phyloP scores from a whole-genome alignment of 2,797 vertebrate species.

The Oceanodroma leucorhoa region DNA sequence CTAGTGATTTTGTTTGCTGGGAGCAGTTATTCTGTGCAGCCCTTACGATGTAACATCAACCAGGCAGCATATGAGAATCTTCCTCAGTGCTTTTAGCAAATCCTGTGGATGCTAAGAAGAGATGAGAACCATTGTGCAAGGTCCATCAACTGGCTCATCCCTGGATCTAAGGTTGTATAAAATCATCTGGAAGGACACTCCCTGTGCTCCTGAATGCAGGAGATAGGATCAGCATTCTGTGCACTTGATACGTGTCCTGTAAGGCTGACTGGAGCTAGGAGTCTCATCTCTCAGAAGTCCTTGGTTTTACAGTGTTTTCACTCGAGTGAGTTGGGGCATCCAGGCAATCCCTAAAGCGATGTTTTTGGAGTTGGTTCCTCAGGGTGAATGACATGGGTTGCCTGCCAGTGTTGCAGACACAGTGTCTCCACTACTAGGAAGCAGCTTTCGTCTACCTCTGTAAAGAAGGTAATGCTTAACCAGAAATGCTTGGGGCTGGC shows the following conservation, averaged over 20 bases:
- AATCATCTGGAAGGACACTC: neutral
- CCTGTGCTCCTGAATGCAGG: neutral
- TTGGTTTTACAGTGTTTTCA: neutral
- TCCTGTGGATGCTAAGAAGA: neutral
- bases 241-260: neutral
- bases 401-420: neutral
- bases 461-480: neutral
- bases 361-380: neutral
- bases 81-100: neutral
- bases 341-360: neutral
- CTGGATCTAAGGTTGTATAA: neutral
- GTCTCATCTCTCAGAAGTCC: neutral
- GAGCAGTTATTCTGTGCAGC: neutral
- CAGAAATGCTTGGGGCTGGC: neutral
- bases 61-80: neutral
- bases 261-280: neutral
- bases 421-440: neutral
- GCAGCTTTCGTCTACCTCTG: neutral
- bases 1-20: neutral
- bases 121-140: fast-evolving
- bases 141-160: neutral
- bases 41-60: neutral
- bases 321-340: neutral
- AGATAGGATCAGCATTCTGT: neutral
- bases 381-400: neutral